Percentiles rank a stretch among this genome's conserved stretches.
These are phyloP conservation scores for Odocoileus virginianus DNA, from an alignment of 2,113 vertebrate genomes.

Conservation along the genomic window DNA sequence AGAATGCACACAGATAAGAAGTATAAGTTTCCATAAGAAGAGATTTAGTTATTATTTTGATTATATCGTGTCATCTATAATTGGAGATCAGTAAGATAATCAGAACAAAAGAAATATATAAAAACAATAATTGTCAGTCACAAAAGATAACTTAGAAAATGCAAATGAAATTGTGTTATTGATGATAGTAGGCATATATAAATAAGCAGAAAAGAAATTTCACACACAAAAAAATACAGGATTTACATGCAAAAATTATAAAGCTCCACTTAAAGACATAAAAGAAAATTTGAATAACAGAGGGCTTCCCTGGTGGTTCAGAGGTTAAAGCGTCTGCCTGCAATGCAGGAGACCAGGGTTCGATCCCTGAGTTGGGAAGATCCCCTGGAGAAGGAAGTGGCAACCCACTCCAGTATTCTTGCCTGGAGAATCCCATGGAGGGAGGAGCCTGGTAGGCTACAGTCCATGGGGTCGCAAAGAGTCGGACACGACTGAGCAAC, in stretches of 20 bases:
- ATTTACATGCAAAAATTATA: background rate
- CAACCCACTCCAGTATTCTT: too few species aligned
- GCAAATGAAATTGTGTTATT: background rate
- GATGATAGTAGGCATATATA: background rate
- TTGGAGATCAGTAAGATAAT: background rate
- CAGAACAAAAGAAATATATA: background rate
- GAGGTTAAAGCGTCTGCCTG: too few species aligned
- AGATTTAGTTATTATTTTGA: background rate
- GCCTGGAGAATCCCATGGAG: too few species aligned
- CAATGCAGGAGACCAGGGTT: too few species aligned
- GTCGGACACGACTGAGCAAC: too few species aligned
- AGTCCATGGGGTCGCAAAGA: too few species aligned
- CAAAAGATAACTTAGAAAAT: background rate
- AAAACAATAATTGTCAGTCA: background rate
- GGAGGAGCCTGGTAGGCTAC: too few species aligned
- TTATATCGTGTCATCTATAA: background rate
- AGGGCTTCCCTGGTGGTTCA: background rate
- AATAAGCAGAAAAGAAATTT: background rate
- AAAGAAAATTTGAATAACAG: background rate
- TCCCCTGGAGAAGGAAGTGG: too few species aligned
- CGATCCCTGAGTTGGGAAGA: too few species aligned
- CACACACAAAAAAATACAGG: background rate
- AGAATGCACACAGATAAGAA: background rate
- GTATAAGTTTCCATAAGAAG: background rate
- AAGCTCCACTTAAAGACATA: background rate